Conservation (phyloP, 1,140 invertebrate species). For the Melanaphis sacchari region DNA sequence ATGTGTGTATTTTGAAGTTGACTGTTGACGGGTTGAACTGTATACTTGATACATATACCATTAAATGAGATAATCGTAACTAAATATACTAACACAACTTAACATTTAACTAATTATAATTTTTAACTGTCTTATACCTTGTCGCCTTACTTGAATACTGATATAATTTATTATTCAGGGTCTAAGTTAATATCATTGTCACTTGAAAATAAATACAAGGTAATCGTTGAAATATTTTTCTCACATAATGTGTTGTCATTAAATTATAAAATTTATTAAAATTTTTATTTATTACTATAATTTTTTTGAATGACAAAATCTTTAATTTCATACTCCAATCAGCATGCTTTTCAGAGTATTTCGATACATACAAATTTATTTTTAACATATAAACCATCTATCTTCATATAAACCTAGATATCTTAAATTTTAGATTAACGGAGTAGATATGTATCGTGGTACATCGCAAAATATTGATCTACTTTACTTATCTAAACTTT, state of each 20-base stretch:
- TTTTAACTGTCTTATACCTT: neutral
- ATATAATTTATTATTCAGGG: neutral
- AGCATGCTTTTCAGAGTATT: neutral
- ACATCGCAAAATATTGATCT: too few species aligned
- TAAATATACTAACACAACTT: neutral
- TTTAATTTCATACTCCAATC: neutral
- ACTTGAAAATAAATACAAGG: neutral
- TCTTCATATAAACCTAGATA: too few species aligned
- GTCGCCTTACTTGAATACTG: neutral
- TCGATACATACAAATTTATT: neutral
- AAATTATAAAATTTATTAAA: too few species aligned
- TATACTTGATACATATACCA: neutral
- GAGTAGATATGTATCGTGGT: too few species aligned
- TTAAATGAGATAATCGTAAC: neutral
- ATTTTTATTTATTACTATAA: too few species aligned
- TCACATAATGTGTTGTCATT: neutral
- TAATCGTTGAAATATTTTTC: neutral
- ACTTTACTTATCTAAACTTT: too few species aligned
- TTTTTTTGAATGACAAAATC: neutral
- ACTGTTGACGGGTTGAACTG: neutral
- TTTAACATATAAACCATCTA: neutral
- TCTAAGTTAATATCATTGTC: neutral
- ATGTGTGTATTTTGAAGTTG: neutral
- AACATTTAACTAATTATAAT: neutral
- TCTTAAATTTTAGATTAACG: too few species aligned